Conservation (phyloP, 2,888 invertebrate genomes). For the Eugnorisma glareosa region DNA sequence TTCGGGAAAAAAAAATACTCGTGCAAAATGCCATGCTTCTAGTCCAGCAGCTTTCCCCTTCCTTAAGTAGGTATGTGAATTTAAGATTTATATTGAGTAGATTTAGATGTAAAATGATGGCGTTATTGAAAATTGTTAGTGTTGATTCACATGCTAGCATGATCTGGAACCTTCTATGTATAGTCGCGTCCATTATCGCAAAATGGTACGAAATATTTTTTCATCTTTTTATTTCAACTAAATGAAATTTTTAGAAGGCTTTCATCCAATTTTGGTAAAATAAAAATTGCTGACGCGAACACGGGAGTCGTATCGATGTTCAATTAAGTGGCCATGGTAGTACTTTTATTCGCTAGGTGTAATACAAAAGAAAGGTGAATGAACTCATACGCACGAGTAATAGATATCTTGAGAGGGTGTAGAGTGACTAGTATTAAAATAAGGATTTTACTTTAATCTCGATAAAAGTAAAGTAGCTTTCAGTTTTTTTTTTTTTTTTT, state of each 20-base stretch:
- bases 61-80: too few relatives aligned
- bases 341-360: not conserved
- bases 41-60: not conserved
- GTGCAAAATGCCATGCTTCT: not conserved
- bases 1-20: not conserved
- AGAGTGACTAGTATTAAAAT: not conserved
- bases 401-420: not conserved
- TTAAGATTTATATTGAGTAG: not conserved
- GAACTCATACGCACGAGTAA: constrained; percentile 5
- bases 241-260: constrained; percentile 29
- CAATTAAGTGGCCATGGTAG: constrained; percentile 5
- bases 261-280: constrained; percentile 35
- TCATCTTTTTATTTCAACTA: constrained; percentile 13
- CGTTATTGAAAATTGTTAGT: not conserved
- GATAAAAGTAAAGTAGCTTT: too few relatives aligned
- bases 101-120: not conserved
- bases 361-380: constrained; percentile 5
- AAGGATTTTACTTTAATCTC: not conserved
- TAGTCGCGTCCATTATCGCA: not conserved
- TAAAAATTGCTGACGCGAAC: constrained; percentile 29
- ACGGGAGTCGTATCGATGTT: constrained; percentile 9
- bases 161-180: not conserved
- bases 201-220: constrained; percentile 15
- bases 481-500: too few relatives aligned
- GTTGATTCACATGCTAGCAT: not conserved